Base-by-base conservation (phyloP, 2,888 invertebrate species). In the Metacarcinus magister region DNA sequence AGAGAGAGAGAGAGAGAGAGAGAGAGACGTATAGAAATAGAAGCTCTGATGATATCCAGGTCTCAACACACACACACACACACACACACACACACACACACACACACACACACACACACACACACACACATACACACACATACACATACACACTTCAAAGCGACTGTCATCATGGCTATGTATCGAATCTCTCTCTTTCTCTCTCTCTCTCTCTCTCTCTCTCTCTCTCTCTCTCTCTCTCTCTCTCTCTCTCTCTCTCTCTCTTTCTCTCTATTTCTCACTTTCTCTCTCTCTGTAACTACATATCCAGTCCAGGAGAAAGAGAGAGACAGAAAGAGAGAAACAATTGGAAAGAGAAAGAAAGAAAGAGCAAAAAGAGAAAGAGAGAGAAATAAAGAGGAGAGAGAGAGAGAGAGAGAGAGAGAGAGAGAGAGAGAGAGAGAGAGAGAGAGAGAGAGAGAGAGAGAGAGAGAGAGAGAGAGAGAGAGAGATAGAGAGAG, bases 131-230 rank as follows among this genome's bases (percentile, higher is more conserved):
- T n/a, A n/a, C n/a, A n/a, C n/a, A n/a, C n/a, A n/a, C n/a, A n/a
- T n/a, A n/a, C n/a, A n/a, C n/a, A n/a, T n/a, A n/a, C n/a, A n/a
- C 82, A 82, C 82, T 82, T 82, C 82, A 82, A 82, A 82, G 82
- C 32, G 82, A 82, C 32, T 82, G 82, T 32, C 82, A 82, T 82
- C 32, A 82, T 32, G 32, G 82, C 28, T 2, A 82, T 28, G 82
- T 82, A 82, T 82, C 67, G 67, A n/a, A n/a, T 67, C 67, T 67
- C 67, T 67, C 67, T 67, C 67, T 67, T n/a, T 67, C 67, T 67
- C 67, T 67, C 67, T 67, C 67, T 67, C 67, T 67, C 67, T 67
- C 67, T 67, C 67, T 67, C 67, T 67, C 67, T 60, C 60, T 60
- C 60, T 60, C 60, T 60, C 60, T 60, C 60, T 60, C 60, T 60